Conservation (phyloP, 2,113 vertebrate species). For the Coracopsis vasa region DNA sequence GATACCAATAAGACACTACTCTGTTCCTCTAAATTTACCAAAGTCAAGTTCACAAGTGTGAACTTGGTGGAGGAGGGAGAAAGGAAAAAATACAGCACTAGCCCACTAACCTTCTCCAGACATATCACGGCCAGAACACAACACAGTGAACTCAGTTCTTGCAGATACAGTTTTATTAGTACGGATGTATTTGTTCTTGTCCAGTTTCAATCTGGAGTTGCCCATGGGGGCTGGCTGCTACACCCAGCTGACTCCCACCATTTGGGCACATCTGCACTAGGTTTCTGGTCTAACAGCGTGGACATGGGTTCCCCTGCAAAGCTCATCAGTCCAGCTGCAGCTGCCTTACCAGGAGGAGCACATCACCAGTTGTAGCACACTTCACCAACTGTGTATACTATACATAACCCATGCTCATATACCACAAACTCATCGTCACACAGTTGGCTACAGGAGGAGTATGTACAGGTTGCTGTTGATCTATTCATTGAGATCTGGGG, state of each 20-base stretch:
- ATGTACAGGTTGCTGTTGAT: not conserved
- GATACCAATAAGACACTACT: not conserved
- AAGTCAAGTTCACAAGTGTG: not conserved
- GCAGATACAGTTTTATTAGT: too few relatives aligned
- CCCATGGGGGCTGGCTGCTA: not conserved
- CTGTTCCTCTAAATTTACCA: not conserved
- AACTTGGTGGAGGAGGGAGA: rapidly evolving
- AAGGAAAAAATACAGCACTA: not conserved
- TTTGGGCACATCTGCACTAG: rapidly evolving
- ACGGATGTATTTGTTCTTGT: not conserved
- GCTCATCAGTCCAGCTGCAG: not conserved
- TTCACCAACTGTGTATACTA: not conserved
- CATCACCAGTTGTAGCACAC: not conserved
- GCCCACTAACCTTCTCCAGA: not conserved
- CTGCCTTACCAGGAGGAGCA: not conserved
- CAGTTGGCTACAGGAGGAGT: not conserved
- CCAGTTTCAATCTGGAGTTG: not conserved
- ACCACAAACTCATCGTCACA: rapidly evolving
- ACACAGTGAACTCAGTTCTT: not conserved
- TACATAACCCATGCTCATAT: not conserved
- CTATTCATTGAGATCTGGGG: not conserved
- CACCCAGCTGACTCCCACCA: not conserved
- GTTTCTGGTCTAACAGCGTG: not conserved
- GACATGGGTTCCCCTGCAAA: not conserved
- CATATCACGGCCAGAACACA: not conserved